A percentile compares a stretch with the other conserved stretches of the same genome.
These are phyloP conservation scores for Nyctibius bracteatus DNA, from an alignment of 2,113 vertebrate species.

Conservation along the genomic window DNA sequence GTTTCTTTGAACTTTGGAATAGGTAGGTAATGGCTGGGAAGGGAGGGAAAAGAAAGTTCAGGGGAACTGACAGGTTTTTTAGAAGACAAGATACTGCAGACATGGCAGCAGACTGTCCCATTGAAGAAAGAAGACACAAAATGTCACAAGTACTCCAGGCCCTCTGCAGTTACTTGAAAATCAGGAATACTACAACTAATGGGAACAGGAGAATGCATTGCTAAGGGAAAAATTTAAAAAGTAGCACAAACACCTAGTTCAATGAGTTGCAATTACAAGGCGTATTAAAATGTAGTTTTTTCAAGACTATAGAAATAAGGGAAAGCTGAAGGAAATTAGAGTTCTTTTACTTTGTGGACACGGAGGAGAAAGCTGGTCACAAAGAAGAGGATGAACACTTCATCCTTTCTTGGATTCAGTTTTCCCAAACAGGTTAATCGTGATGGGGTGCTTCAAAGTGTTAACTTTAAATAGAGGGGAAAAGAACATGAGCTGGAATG, in stretches of 20 bases:
- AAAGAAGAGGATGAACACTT: neutral
- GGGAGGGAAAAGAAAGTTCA: neutral
- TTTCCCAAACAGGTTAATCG: neutral
- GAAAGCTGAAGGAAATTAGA: neutral
- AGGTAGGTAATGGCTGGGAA: neutral
- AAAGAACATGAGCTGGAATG: neutral
- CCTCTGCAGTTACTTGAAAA: neutral
- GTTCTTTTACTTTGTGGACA: neutral
- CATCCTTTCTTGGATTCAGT: neutral
- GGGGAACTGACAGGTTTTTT: neutral
- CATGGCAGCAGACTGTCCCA: neutral
- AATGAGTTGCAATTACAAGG: neutral
- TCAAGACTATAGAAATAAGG: neutral
- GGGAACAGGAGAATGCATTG: neutral
- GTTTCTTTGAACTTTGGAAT: constrained; percentile 31
- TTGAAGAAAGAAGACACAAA: neutral
- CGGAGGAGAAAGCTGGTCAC: neutral
- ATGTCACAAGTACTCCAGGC: neutral
- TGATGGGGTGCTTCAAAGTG: neutral
- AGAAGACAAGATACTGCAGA: neutral
- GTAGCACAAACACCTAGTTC: neutral
- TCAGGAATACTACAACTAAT: neutral
- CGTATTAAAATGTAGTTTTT: neutral
- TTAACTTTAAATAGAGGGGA: neutral
- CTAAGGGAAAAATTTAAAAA: neutral